Conservation (phyloP, 1,140 invertebrate genomes). For the Halotydeus destructor region DNA sequence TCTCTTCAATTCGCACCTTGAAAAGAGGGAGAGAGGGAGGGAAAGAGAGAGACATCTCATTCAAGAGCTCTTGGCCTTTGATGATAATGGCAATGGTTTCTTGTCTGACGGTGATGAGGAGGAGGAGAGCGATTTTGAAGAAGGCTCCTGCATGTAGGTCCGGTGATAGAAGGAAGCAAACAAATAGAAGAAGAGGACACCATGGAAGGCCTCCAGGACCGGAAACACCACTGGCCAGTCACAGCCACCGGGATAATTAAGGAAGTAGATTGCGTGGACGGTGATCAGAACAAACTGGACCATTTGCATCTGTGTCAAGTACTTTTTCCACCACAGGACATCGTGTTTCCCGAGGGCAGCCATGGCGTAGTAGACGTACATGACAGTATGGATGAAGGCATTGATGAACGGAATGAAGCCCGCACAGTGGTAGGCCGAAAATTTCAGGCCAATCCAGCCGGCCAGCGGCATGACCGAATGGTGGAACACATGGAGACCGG, state of each 20-base stretch:
- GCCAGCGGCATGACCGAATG: constrained; percentile 21
- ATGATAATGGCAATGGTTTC: too few species aligned
- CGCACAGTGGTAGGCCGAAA: not conserved
- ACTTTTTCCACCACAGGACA: constrained; percentile 14
- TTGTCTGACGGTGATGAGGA: too few species aligned
- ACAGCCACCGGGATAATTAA: not conserved
- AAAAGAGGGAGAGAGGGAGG: too few species aligned
- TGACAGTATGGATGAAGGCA: constrained; percentile 33
- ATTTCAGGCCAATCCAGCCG: constrained; percentile 10
- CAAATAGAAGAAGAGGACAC: constrained; percentile 3
- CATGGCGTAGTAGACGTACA: constrained; percentile 13
- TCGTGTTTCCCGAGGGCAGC: constrained; percentile 5
- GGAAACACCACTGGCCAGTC: constrained; percentile 4
- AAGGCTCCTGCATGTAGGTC: too few species aligned
- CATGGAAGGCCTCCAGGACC: not conserved
- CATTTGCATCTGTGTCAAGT: constrained; percentile 12
- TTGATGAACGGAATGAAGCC: constrained; percentile 22
- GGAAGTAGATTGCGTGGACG: not conserved
- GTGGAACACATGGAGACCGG: constrained; percentile 29
- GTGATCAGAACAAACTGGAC: constrained; percentile 9
- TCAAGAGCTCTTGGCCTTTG: too few species aligned
- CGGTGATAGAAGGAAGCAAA: not conserved
- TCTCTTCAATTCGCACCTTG: too few species aligned
- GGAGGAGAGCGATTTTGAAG: too few species aligned
- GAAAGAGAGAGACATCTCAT: too few species aligned